Conservation (phyloP, 2,113 vertebrate species). For the Telmatochromis brichardi region DNA sequence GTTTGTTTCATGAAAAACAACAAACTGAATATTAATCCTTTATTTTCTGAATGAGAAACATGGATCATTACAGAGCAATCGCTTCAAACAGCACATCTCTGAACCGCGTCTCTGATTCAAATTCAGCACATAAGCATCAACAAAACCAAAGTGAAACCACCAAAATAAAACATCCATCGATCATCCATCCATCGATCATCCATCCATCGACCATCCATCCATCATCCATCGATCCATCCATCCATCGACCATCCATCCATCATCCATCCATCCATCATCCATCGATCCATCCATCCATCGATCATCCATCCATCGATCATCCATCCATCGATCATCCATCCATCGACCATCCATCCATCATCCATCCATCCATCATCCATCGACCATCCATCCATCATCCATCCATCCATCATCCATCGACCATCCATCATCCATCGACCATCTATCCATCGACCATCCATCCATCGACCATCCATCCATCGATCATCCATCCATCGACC, state of each 20-base stretch:
- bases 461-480: accelerated
- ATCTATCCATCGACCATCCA: accelerated
- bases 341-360: too few relatives aligned
- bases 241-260: too few relatives aligned
- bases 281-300: too few relatives aligned
- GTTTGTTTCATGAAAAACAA: not conserved
- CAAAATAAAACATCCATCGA: not conserved
- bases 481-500: accelerated
- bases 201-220: too few relatives aligned
- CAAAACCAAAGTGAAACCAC: not conserved
- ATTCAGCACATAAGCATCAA: not conserved
- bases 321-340: too few relatives aligned
- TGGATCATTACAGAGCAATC: not conserved
- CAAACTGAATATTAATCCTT: not conserved
- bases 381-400: accelerated
- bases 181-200: accelerated
- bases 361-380: too few relatives aligned
- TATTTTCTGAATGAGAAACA: not conserved
- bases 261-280: too few relatives aligned
- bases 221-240: too few relatives aligned
- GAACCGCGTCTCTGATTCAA: not conserved
- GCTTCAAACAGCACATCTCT: not conserved
- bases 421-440: accelerated
- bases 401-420: too few relatives aligned
- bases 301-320: accelerated